Base-by-base conservation (phyloP, 2,113 vertebrate species). In the Salvelinus namaycush region DNA sequence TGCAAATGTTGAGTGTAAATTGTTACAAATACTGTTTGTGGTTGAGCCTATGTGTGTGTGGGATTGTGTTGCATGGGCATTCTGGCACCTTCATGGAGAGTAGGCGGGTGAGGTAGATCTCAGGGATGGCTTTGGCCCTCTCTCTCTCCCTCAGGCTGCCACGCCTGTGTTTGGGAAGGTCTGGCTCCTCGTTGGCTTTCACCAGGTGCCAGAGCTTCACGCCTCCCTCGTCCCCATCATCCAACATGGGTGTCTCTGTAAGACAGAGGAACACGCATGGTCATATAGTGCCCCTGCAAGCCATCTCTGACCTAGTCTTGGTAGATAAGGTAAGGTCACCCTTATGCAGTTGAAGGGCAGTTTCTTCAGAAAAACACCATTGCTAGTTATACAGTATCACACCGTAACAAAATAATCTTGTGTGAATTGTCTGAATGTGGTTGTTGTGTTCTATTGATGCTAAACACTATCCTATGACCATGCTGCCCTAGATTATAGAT, bases 171-270 rank as follows among this genome's bases (percentile, higher is more conserved):
- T 96, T 96, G 70, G 96, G 97, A 6, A 96, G 92, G 75, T 99
- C 97, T 0, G 97, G 93, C 75, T 99, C 97, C 84, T 99, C 97
- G 1, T 89, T 97, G n/a, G 96, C 96, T 80, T 99, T 99, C 57
- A 99, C 97, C 83, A 99, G 90, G 79, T 99, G 97, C 97, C 97
- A 99, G n/a, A 96, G 92, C 75, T 95, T 95, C 84, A 99, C 91
- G 4, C 97, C 97, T 0, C 96, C 97, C 79, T 99, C 97, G 18
- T 99, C 97, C 6, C 95, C 95, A 39, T 98, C 97, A 59, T 98
- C 97, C 87, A 98, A 88, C 97, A 98, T 98, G 0, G 97, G 97
- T 3, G 97, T 99, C 89, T 97, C 97, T 99, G 89, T 34, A 34
- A 34, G 34, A 62, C 81, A n/a, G 69, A n/a, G 65, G 34, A 18